These are phyloP conservation scores for Osmerus eperlanus DNA, from an alignment of 2,113 vertebrate genomes.

Conservation along the genomic window DNA sequence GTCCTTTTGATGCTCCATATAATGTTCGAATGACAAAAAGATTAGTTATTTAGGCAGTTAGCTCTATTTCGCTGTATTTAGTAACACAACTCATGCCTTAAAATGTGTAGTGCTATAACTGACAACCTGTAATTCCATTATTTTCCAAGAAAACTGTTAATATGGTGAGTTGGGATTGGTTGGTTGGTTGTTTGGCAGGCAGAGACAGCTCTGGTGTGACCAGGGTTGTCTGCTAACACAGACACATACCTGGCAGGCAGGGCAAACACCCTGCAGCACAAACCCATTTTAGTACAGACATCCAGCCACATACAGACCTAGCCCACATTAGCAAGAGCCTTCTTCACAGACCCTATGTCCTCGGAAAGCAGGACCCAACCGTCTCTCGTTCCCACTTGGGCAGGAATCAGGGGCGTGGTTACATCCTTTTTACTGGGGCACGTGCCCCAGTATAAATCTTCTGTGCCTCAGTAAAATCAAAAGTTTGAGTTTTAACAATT, in stretches of 20 bases:
- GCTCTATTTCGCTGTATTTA: not conserved
- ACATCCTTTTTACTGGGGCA: not conserved
- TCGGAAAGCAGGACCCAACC: not conserved
- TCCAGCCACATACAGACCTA: conserved; percentile 5
- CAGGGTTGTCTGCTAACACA: not conserved
- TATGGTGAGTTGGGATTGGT: not conserved
- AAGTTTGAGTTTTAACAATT: too few relatives aligned
- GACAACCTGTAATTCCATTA: not conserved
- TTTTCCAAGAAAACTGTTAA: not conserved
- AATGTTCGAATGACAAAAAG: conserved; percentile 1
- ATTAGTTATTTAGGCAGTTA: not conserved
- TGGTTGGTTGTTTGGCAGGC: too few relatives aligned
- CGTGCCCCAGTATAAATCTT: too few relatives aligned
- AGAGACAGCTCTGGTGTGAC: not conserved
- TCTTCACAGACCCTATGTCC: not conserved
- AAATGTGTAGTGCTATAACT: not conserved
- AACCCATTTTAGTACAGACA: conserved; percentile 5
- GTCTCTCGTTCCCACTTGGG: not conserved
- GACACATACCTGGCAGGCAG: not conserved
- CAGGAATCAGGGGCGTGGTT: not conserved
- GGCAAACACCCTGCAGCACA: conserved; percentile 6
- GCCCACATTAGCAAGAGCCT: conserved; percentile 1
- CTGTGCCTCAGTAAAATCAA: too few relatives aligned
- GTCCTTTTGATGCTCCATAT: too few relatives aligned
- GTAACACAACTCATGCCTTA: not conserved